Conservation (phyloP, 2,888 invertebrate genomes). For the Deilephila porcellus region DNA sequence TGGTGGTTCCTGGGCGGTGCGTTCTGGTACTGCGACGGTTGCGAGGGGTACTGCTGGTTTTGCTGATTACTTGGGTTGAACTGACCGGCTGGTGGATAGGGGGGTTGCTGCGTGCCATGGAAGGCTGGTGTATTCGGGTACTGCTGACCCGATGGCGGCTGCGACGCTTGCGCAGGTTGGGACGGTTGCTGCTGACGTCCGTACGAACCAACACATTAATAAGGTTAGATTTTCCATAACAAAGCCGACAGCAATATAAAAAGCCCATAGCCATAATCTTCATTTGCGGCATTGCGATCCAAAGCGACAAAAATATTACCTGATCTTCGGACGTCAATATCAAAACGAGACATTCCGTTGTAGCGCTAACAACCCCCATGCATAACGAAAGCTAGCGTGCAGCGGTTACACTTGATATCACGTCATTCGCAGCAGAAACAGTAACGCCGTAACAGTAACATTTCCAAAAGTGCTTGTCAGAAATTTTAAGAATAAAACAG, state of each 20-base stretch:
- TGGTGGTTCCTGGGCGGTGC: slow-evolving; percentile 82
- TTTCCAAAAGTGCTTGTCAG: slow-evolving; percentile 69
- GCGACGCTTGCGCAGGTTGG: slow-evolving; percentile 83
- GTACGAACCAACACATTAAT: slow-evolving; percentile 85
- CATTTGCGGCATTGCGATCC: slow-evolving; percentile 71
- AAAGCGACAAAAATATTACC: slow-evolving; percentile 81
- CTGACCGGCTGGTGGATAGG: slow-evolving; percentile 80
- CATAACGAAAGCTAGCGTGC: slow-evolving; percentile 85
- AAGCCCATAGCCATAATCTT: slow-evolving; percentile 78
- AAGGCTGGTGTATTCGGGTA: slow-evolving; percentile 83
- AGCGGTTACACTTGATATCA: slow-evolving; percentile 79
- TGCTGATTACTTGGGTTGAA: slow-evolving; percentile 77
- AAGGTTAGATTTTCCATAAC: slow-evolving; percentile 85
- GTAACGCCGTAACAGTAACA: slow-evolving; percentile 41
- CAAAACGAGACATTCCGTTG: slow-evolving; percentile 77
- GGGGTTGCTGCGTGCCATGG: slow-evolving; percentile 85
- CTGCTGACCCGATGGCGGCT: slow-evolving; percentile 81
- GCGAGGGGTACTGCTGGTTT: slow-evolving; percentile 67
- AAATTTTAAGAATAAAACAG: slow-evolving; percentile 58
- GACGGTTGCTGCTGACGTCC: slow-evolving; percentile 85
- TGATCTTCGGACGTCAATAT: slow-evolving; percentile 67
- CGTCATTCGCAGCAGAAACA: slow-evolving; percentile 62
- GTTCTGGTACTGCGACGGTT: slow-evolving; percentile 75
- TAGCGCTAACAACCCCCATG: slow-evolving; percentile 82
- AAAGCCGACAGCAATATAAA: slow-evolving; percentile 79